These are phyloP conservation scores for Diceros bicornis DNA, from an alignment of 2,797 vertebrate genomes.

Conservation along the genomic window DNA sequence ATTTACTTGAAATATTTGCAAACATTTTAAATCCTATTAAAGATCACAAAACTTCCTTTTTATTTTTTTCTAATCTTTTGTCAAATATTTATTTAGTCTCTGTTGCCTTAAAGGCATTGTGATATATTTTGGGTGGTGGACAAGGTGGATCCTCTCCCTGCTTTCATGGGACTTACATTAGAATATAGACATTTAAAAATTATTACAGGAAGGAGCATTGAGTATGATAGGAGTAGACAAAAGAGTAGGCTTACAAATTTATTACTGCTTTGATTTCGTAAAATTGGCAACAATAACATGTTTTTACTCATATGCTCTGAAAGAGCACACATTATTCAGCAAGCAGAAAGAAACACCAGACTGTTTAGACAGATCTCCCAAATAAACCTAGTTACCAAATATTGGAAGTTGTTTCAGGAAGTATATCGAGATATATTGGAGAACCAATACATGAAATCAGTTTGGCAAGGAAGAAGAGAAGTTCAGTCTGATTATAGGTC, in stretches of 20 bases:
- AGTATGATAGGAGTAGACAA: not conserved
- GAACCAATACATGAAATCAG: not conserved
- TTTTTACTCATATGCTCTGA: not conserved
- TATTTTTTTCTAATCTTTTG: not conserved
- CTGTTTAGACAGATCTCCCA: not conserved
- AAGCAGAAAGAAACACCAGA: not conserved
- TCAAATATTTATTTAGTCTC: not conserved
- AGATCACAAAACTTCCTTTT: not conserved
- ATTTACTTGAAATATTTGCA: not conserved
- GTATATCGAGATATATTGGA: not conserved
- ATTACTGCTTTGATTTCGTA: not conserved
- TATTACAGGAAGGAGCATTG: not conserved
- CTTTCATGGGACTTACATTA: not conserved
- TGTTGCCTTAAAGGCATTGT: not conserved
- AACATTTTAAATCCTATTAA: not conserved
- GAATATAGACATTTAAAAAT: not conserved
- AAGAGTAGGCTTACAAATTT: not conserved
- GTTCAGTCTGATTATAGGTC: not conserved
- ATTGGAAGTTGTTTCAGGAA: not conserved
- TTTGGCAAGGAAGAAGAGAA: not conserved
- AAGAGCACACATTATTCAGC: not conserved
- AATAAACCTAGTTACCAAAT: not conserved
- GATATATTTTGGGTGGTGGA: not conserved
- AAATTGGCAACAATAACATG: not conserved
- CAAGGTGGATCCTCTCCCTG: not conserved